Percentiles rank a stretch among this genome's conserved stretches.
These are phyloP conservation scores for Magallana angulata DNA, from an alignment of 1,140 invertebrate genomes.

Conservation along the genomic window DNA sequence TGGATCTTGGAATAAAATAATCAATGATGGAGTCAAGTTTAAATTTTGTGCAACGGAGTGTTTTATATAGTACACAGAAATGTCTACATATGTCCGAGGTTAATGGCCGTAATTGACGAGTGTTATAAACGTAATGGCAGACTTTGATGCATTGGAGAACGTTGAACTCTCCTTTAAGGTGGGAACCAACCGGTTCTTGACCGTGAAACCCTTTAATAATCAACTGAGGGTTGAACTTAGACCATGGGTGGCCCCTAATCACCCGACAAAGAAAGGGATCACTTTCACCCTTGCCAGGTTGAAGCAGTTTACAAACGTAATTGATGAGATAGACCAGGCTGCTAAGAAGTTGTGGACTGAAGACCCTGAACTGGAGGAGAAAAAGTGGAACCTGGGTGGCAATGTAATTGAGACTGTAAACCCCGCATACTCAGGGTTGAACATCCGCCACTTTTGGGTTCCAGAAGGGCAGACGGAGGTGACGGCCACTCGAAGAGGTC, in stretches of 20 bases:
- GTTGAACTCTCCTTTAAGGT: neutral
- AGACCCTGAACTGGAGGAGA: neutral
- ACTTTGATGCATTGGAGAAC: neutral
- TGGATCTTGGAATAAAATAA: no score
- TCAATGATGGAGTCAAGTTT: neutral
- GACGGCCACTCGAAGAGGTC: neutral
- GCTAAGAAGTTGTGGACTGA: neutral
- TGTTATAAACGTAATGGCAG: neutral
- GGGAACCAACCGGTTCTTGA: neutral
- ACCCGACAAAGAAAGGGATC: neutral
- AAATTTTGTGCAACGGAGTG: neutral
- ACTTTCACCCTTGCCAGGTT: neutral
- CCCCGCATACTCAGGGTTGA: neutral
- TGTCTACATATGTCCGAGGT: neutral
- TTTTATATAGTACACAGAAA: neutral
- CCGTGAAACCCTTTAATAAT: neutral
- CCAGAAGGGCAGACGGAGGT: neutral
- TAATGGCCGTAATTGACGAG: neutral
- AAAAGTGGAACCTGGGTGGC: neutral
- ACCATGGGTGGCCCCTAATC: neutral
- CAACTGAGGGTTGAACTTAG: neutral
- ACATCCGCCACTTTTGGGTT: conserved; percentile 2
- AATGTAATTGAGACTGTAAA: neutral
- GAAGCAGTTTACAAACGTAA: neutral
- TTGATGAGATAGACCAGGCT: neutral